Conservation (phyloP, 23 tunicate species). For the Botrylloides violaceus region DNA sequence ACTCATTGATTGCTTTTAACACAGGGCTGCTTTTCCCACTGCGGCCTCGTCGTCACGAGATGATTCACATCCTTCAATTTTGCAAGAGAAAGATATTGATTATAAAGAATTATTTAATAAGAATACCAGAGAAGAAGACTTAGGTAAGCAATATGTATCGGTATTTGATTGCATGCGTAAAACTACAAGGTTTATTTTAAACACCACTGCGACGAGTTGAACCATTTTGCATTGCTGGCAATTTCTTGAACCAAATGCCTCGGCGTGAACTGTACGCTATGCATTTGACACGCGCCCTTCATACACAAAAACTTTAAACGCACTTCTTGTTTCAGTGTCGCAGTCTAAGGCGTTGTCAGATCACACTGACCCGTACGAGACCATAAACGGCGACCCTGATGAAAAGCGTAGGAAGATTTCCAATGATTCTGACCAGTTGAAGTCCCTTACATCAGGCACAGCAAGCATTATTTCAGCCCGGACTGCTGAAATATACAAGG, state of each 20-base stretch:
- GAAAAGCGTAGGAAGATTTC: constrained; percentile 9
- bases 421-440: neutral
- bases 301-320: too few species aligned
- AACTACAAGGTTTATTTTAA: neutral
- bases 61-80: neutral
- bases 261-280: too few species aligned
- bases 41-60: neutral
- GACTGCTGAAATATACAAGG: neutral
- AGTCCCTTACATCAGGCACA: neutral
- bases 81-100: neutral
- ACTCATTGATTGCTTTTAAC: too few species aligned
- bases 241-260: neutral
- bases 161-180: neutral
- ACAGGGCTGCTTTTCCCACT: neutral
- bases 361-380: neutral
- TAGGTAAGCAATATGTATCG: neutral
- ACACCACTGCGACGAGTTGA: neutral
- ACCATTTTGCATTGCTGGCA: neutral
- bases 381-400: neutral
- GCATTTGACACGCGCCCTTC: too few species aligned
- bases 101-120: neutral
- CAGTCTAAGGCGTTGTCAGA: neutral
- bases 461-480: neutral
- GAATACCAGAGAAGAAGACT: neutral
- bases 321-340: neutral